These are phyloP conservation scores for Syngnathus typhle DNA, from an alignment of 2,113 vertebrate species.

Conservation along the genomic window DNA sequence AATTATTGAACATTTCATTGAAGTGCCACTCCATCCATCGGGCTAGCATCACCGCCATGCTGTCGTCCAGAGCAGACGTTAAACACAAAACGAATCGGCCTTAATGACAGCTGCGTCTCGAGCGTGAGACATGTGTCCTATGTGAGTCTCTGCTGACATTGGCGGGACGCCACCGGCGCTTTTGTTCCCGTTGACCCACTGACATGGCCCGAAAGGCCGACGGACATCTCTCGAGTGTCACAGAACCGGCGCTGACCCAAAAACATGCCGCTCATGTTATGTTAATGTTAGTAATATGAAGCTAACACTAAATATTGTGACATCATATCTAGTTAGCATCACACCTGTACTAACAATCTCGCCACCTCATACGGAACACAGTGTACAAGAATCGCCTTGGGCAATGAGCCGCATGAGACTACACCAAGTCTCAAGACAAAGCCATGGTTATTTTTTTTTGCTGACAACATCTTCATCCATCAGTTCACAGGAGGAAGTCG, in stretches of 20 bases:
- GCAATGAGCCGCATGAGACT: neutral
- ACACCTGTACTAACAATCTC: neutral
- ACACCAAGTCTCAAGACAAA: neutral
- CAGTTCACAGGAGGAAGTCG: slow-evolving; percentile 20
- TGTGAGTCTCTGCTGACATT: slow-evolving; percentile 34
- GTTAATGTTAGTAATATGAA: neutral
- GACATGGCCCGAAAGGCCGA: slow-evolving; percentile 42
- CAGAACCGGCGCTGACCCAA: slow-evolving; percentile 41
- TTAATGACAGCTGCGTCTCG: slow-evolving; percentile 30
- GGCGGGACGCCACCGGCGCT: slow-evolving; percentile 25
- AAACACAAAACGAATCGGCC: slow-evolving; percentile 21
- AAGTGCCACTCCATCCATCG: slow-evolving; percentile 31
- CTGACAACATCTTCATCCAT: slow-evolving; percentile 19
- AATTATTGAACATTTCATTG: slow-evolving; percentile 56
- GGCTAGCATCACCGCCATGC: slow-evolving; percentile 9
- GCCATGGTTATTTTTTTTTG: neutral
- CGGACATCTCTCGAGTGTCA: slow-evolving; percentile 30
- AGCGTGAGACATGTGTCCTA: slow-evolving; percentile 20
- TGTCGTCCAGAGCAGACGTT: slow-evolving; percentile 16
- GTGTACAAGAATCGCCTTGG: neutral
- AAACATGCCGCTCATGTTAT: slow-evolving; percentile 24
- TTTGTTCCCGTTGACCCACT: slow-evolving; percentile 42
- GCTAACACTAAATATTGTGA: neutral
- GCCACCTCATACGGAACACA: neutral
- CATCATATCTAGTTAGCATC: too few relatives aligned